These are phyloP conservation scores for Hydrozoanthus tunicans DNA, from an alignment of 64 coral and sea anemone genomes.

Conservation along the genomic window DNA sequence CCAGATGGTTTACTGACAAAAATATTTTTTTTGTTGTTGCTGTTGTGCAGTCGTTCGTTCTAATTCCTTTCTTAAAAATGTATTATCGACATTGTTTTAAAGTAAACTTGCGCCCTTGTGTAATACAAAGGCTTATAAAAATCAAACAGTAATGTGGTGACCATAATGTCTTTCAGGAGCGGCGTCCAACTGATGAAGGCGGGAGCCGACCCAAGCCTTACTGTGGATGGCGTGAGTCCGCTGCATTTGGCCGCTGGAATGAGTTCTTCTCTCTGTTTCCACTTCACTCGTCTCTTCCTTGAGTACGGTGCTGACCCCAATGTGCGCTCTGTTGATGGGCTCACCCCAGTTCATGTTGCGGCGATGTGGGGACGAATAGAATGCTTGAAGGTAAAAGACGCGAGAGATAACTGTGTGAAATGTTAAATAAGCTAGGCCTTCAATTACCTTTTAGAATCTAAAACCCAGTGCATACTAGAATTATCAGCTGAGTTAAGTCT, in stretches of 20 bases:
- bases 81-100: no score
- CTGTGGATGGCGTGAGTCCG: conserved; percentile 71
- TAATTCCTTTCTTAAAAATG: no score
- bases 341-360: conserved; percentile 83
- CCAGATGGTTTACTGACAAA: no score
- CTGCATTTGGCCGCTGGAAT: conserved; percentile 73
- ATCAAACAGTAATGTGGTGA: neutral
- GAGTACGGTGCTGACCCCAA: conserved; percentile 79
- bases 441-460: no score
- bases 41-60: no score
- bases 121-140: no score
- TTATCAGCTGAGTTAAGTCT: no score
- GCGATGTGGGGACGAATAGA: conserved; percentile 78
- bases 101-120: no score
- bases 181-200: conserved; percentile 58
- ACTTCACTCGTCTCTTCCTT: conserved; percentile 77
- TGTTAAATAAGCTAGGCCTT: neutral
- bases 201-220: conserved; percentile 70
- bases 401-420: neutral
- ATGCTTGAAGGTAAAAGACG: conserved; percentile 60
- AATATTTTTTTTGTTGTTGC: no score
- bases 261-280: conserved; percentile 72
- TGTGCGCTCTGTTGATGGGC: conserved; percentile 72
- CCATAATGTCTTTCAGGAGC: conserved; percentile 4
- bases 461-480: no score